Percentiles rank a stretch among this genome's conserved stretches.
phyloP scores from a whole-genome alignment of 30 jellyfish, hydroid and myxozoan genomes.

The Aurelia coerulea region DNA sequence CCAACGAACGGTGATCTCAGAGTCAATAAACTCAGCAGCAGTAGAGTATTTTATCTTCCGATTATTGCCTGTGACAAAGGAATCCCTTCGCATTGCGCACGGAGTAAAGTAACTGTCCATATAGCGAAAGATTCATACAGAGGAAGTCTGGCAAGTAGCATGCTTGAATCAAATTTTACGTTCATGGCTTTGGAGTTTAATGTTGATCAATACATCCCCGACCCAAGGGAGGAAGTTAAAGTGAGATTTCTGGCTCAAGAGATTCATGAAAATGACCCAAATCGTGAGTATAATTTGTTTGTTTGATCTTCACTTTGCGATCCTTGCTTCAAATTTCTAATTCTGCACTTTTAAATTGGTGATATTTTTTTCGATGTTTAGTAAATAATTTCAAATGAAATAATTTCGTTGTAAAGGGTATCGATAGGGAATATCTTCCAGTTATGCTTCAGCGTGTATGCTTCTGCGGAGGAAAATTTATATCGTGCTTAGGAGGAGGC shows the following conservation, averaged over 20 bases:
- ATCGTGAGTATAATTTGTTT: constrained; percentile 11
- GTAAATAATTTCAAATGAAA: too few species aligned
- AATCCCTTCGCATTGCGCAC: constrained; percentile 13
- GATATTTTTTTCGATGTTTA: background rate
- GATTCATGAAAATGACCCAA: constrained; percentile 9
- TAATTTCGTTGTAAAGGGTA: too few species aligned
- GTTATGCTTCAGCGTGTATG: too few species aligned
- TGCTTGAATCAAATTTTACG: constrained; percentile 28
- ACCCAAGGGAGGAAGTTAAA: background rate
- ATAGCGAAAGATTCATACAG: constrained; percentile 16
- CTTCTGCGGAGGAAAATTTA: too few species aligned
- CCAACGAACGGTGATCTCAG: constrained; percentile 37
- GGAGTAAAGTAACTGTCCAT: constrained; percentile 6
- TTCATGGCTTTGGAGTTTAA: constrained; percentile 15
- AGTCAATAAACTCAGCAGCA: constrained; percentile 14
- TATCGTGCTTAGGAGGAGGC: too few species aligned
- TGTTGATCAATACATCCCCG: constrained; percentile 27
- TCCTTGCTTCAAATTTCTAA: background rate
- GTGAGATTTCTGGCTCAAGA: constrained; percentile 53
- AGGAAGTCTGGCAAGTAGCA: constrained; percentile 9
- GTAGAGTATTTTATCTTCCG: constrained; percentile 11
- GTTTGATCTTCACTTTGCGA: background rate
- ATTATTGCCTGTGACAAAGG: constrained; percentile 42
- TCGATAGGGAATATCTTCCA: too few species aligned
- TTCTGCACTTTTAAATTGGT: background rate